A percentile compares a stretch with the other conserved stretches of the same genome.
phyloP scores from a whole-genome alignment of 2,888 invertebrate genomes.

The Callyntrura guangdongensis region DNA sequence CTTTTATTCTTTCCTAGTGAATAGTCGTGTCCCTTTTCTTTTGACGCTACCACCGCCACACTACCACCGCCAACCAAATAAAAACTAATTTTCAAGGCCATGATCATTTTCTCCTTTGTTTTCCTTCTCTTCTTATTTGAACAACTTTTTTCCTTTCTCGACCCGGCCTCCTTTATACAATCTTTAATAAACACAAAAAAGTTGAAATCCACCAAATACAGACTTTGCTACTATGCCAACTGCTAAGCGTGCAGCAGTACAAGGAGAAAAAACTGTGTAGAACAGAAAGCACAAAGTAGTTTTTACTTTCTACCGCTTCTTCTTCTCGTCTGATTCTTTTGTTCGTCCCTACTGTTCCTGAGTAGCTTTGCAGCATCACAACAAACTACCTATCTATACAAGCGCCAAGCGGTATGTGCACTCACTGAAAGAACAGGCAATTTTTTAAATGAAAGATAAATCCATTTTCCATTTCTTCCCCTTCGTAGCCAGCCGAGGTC shows the following conservation, averaged over 20 bases:
- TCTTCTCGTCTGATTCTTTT: neutral
- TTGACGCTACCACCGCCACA: neutral
- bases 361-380: neutral
- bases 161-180: neutral
- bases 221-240: neutral
- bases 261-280: neutral
- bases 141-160: slow-evolving; percentile 28
- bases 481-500: slow-evolving; percentile 11
- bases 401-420: neutral
- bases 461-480: neutral
- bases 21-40: neutral
- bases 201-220: neutral
- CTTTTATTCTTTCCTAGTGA: neutral
- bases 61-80: slow-evolving; percentile 30
- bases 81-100: slow-evolving; percentile 76
- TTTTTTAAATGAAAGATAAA: slow-evolving; percentile 25
- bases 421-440: neutral
- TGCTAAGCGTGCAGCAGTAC: neutral
- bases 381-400: neutral
- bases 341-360: neutral
- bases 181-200: slow-evolving; percentile 11
- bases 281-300: neutral
- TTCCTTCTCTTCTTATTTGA: neutral
- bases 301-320: neutral
- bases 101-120: slow-evolving; percentile 21